These are phyloP conservation scores for Anguilla japonica DNA, from an alignment of 2,113 vertebrate genomes.

Conservation along the genomic window DNA sequence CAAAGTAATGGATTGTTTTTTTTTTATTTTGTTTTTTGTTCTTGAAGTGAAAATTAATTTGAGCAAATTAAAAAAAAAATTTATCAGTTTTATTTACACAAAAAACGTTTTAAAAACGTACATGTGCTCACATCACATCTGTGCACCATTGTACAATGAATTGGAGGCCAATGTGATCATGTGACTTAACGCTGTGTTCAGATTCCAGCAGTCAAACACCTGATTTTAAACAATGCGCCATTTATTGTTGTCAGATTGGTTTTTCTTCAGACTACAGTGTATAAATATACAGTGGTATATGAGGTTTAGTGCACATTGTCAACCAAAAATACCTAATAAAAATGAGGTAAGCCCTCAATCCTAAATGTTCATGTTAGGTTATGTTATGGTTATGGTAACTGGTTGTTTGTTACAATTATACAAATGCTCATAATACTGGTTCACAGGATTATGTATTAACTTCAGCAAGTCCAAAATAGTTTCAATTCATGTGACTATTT, in stretches of 20 bases:
- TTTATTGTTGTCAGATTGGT: slow-evolving; percentile 17
- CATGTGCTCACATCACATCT: neutral
- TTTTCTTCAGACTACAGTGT: neutral
- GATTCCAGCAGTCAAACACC: neutral
- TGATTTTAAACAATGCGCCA: neutral
- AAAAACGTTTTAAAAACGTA: neutral
- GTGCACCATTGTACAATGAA: neutral
- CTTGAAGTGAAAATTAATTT: neutral
- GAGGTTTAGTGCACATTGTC: neutral
- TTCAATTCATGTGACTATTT: slow-evolving; percentile 52
- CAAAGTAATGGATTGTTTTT: neutral
- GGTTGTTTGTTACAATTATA: no score
- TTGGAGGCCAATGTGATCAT: neutral
- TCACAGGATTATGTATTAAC: slow-evolving; percentile 53
- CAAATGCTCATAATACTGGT: slow-evolving; percentile 37
- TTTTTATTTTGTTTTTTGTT: neutral
- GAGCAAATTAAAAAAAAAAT: neutral
- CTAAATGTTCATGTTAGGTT: slow-evolving; percentile 54
- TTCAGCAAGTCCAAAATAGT: slow-evolving; percentile 42
- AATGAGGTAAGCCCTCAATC: slow-evolving; percentile 28
- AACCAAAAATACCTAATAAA: slow-evolving; percentile 14
- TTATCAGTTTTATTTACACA: neutral
- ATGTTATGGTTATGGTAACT: neutral
- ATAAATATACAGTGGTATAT: neutral
- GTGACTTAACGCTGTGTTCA: neutral